Conservation (phyloP, 2,113 vertebrate genomes). For the Barbus barbus region DNA sequence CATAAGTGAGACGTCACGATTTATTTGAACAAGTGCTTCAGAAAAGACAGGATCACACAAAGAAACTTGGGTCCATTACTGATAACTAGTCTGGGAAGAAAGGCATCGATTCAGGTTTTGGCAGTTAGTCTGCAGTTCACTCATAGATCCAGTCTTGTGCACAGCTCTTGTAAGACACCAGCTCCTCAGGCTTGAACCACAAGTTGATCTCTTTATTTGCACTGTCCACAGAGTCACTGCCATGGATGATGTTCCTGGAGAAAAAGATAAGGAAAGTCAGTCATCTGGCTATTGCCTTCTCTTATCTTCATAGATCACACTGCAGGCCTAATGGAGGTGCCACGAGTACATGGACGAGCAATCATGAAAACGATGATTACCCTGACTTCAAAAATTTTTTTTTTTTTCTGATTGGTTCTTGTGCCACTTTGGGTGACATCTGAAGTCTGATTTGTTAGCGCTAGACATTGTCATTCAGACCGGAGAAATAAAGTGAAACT, state of each 20-base stretch:
- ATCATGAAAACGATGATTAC: no score
- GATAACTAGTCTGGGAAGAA: neutral
- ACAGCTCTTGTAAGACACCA: slow-evolving; percentile 79
- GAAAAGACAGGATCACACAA: neutral
- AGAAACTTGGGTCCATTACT: neutral
- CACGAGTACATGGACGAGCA: no score
- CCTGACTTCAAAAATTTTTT: no score
- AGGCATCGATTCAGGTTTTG: neutral
- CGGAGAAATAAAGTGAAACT: no score
- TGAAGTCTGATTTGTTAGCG: no score
- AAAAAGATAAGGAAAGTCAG: neutral
- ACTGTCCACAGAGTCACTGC: slow-evolving; percentile 91
- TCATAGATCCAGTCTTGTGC: slow-evolving; percentile 85
- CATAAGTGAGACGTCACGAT: neutral
- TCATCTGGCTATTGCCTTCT: no score
- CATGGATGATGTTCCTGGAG: slow-evolving; percentile 93
- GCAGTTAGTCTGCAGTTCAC: slow-evolving; percentile 54
- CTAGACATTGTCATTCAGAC: no score
- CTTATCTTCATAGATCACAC: neutral
- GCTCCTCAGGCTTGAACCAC: slow-evolving; percentile 89
- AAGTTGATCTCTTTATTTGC: slow-evolving; percentile 87
- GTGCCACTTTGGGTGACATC: no score
- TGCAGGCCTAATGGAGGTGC: no score
- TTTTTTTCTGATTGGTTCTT: no score
- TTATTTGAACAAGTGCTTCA: slow-evolving; percentile 25